A percentile compares a stretch with the other conserved stretches of the same genome.
These are phyloP conservation scores for Amia ocellicauda DNA, from an alignment of 2,113 vertebrate genomes.

Conservation along the genomic window DNA sequence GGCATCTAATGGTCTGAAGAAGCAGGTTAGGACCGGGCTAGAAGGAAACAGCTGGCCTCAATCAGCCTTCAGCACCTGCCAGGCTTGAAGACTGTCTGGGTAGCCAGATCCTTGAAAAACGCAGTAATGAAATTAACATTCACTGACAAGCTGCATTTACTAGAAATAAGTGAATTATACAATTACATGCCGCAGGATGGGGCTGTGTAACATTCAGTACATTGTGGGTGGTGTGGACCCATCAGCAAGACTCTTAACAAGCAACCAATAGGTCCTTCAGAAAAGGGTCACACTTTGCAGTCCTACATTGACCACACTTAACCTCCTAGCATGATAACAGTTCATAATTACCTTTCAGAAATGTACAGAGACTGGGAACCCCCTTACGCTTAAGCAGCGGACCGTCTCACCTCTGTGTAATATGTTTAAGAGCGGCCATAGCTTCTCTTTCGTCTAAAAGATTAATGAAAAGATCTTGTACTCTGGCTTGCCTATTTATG, in stretches of 20 bases:
- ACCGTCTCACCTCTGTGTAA: too few species aligned
- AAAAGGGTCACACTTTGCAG: too few species aligned
- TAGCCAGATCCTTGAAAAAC: slow-evolving; percentile 32
- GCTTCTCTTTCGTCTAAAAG: too few species aligned
- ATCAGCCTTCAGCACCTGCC: slow-evolving; percentile 33
- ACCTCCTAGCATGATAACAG: too few species aligned
- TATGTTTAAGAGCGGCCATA: too few species aligned
- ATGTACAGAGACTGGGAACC: too few species aligned
- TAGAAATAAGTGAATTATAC: slow-evolving; percentile 37
- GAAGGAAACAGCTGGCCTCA: slow-evolving; percentile 32
- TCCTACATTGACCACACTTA: too few species aligned
- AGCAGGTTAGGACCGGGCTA: slow-evolving; percentile 4
- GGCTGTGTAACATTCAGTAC: slow-evolving; percentile 38
- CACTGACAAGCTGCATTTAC: slow-evolving; percentile 36
- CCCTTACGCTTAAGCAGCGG: too few species aligned
- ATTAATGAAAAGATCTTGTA: too few species aligned
- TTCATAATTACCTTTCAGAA: too few species aligned
- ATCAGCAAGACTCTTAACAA: slow-evolving; percentile 30
- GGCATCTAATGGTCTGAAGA: slow-evolving; percentile 18
- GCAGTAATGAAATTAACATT: slow-evolving; percentile 38
- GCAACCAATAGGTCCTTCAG: slow-evolving; percentile 32
- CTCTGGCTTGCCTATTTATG: too few species aligned
- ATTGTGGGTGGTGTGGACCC: too few species aligned
- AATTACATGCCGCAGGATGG: slow-evolving; percentile 38
- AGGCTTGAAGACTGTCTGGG: slow-evolving; percentile 35